These are phyloP conservation scores for Chiroxiphia lanceolata DNA, from an alignment of 2,797 vertebrate genomes.

Conservation along the genomic window DNA sequence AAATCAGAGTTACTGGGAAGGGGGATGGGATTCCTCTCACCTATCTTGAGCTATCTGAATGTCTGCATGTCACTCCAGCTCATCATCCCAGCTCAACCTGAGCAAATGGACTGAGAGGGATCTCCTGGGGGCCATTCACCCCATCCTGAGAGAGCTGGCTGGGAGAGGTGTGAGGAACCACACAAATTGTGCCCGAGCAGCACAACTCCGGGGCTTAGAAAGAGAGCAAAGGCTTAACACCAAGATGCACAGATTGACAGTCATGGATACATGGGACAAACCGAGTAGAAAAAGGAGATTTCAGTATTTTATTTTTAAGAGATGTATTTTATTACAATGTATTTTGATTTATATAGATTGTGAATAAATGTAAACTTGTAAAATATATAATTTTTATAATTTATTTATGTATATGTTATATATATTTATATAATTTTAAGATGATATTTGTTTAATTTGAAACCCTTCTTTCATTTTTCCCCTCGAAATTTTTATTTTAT, in stretches of 20 bases:
- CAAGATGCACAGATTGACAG: neutral
- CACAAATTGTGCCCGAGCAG: neutral
- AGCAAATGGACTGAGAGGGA: neutral
- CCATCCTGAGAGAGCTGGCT: neutral
- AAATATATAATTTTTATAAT: no score
- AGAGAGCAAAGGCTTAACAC: neutral
- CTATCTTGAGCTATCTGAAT: neutral
- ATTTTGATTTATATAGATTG: neutral
- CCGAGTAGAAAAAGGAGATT: neutral
- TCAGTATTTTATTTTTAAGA: neutral
- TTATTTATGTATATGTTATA: no score
- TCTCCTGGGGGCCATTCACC: neutral
- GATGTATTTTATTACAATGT: neutral
- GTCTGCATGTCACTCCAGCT: neutral
- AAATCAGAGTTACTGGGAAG: neutral
- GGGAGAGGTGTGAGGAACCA: neutral
- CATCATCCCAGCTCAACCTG: neutral
- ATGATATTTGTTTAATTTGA: neutral
- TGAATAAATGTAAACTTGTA: neutral
- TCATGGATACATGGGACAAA: accelerated
- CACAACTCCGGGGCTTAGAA: neutral
- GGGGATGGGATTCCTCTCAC: neutral
- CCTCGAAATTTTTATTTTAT: neutral
- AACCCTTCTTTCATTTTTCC: neutral
- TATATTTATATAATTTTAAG: no score